phyloP scores from a whole-genome alignment of 2,113 vertebrate genomes.

The Indicator indicator region DNA sequence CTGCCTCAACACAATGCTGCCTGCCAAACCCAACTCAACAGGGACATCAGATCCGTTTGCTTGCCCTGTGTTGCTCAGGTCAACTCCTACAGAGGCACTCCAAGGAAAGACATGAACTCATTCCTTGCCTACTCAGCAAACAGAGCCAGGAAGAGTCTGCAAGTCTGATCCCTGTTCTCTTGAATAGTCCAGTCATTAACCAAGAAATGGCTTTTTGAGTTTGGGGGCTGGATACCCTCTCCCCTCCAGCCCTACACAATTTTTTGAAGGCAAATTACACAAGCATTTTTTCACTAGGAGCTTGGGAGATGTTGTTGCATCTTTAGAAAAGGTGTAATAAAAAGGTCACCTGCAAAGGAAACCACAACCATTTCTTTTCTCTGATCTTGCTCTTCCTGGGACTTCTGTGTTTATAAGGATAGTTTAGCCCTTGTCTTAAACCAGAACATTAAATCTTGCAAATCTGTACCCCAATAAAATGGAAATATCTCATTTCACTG shows the following conservation, averaged over 20 bases:
- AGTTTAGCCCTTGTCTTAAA: neutral
- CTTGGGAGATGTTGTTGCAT: neutral
- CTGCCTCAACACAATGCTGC: neutral
- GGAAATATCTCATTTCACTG: neutral
- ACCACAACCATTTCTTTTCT: neutral
- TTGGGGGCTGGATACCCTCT: neutral
- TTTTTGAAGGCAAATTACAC: neutral
- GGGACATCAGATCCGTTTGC: neutral
- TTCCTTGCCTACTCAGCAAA: neutral
- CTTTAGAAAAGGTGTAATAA: neutral
- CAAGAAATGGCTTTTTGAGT: neutral
- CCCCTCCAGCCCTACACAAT: neutral
- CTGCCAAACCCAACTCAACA: neutral
- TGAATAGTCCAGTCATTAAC: neutral
- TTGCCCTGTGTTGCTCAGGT: neutral
- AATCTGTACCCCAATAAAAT: neutral
- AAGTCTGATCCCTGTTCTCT: neutral
- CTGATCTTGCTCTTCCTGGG: neutral
- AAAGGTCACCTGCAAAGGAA: neutral
- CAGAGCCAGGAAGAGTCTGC: neutral
- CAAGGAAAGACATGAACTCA: accelerated
- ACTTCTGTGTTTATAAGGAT: neutral
- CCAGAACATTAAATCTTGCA: neutral
- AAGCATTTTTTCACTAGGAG: neutral
- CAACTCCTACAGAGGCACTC: neutral